These are phyloP conservation scores for Pteromalus puparum DNA, from an alignment of 1,140 invertebrate genomes.

Conservation along the genomic window DNA sequence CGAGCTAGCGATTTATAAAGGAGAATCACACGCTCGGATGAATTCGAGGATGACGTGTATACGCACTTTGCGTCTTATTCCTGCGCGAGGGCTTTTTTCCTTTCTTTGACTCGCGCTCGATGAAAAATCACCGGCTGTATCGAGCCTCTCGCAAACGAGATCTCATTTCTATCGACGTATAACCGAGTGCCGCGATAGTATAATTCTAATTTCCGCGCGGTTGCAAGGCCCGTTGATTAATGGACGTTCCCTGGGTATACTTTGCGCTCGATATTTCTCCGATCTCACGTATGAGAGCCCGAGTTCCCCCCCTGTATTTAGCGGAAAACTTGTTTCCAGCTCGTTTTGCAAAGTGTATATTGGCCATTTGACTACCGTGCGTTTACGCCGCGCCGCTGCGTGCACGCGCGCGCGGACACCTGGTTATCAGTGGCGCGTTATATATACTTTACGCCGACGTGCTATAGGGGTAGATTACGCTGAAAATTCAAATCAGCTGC, in stretches of 20 bases:
- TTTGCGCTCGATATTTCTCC: neutral
- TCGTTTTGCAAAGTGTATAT: constrained; percentile 19
- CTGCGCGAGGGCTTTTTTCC: neutral
- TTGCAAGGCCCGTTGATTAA: constrained; percentile 49
- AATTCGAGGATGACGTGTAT: constrained; percentile 18
- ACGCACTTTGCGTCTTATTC: constrained; percentile 15
- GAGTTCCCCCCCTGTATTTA: constrained; percentile 7
- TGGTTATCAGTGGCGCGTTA: constrained; percentile 23
- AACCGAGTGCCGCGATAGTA: neutral
- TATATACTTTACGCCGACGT: neutral
- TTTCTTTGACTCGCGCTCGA: neutral
- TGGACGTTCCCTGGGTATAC: neutral
- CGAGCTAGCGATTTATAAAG: constrained; percentile 34
- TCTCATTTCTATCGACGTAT: constrained; percentile 37
- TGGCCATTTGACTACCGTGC: constrained; percentile 13
- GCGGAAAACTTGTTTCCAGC: constrained; percentile 38
- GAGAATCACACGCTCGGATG: constrained; percentile 21
- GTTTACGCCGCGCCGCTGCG: neutral
- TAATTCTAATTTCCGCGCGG: constrained; percentile 32
- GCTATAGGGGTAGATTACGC: constrained; percentile 2
- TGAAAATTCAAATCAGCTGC: neutral
- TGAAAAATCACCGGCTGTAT: constrained; percentile 6
- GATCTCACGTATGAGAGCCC: neutral
- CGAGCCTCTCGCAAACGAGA: neutral
- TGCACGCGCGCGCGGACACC: neutral